These are phyloP conservation scores for Artibeus jamaicensis DNA, from an alignment of 2,797 vertebrate genomes.

Conservation along the genomic window DNA sequence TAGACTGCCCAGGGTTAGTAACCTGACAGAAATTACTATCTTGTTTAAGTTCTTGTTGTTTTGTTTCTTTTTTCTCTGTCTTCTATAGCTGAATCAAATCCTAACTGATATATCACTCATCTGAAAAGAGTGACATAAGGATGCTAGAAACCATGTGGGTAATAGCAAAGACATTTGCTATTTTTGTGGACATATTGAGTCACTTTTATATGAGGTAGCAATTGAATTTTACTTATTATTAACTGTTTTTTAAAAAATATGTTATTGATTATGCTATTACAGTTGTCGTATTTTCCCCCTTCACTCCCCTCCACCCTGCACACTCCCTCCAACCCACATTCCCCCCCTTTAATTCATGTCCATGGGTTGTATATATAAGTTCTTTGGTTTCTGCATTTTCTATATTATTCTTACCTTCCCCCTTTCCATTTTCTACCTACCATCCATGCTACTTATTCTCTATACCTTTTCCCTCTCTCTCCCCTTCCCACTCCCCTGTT, in stretches of 20 bases:
- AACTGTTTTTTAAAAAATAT: neutral
- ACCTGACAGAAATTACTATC: neutral
- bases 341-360: too few species aligned
- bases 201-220: neutral
- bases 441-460: too few species aligned
- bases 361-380: too few species aligned
- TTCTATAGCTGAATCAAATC: neutral
- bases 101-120: neutral
- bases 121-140: neutral
- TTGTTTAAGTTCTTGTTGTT: neutral
- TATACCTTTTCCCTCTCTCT: too few species aligned
- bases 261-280: too few species aligned
- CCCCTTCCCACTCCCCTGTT: too few species aligned
- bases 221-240: neutral
- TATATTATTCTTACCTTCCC: too few species aligned
- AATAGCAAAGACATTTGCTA: neutral
- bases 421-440: too few species aligned
- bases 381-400: too few species aligned
- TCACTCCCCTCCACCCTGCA: too few species aligned
- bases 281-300: too few species aligned
- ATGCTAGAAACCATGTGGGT: neutral
- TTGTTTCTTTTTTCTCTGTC: neutral
- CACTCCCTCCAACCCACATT: too few species aligned
- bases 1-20: neutral
- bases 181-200: neutral